Evolutionary conservation across 2,888 invertebrate species (phyloP).

Genomic region (Cataglyphis livida): DNA sequence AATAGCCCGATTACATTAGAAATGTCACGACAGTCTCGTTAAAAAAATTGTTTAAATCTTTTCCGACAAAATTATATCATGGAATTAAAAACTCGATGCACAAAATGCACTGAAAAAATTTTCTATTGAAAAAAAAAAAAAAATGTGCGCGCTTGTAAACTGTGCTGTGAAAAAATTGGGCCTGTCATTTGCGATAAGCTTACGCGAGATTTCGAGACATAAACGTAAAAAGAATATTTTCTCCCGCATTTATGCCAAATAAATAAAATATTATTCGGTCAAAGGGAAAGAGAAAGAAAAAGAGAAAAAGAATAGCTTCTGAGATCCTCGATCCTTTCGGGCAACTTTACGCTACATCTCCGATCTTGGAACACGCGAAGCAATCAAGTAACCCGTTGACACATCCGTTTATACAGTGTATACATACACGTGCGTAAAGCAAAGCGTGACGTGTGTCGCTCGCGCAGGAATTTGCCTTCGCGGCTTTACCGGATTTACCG

Average conservation of each 20-base stretch:
- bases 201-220: not conserved
- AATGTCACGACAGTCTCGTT: not conserved
- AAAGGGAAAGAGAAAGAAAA: not conserved
- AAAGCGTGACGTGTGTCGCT: slow-evolving; percentile 70
- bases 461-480: slow-evolving; percentile 74
- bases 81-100: not conserved
- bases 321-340: not conserved
- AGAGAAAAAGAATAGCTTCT: not conserved
- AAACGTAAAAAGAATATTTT: not conserved
- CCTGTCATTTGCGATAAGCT: not conserved
- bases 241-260: not conserved
- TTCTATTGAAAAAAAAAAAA: too few relatives aligned
- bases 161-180: not conserved
- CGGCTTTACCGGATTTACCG: slow-evolving; percentile 81
- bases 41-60: not conserved
- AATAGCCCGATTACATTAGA: not conserved
- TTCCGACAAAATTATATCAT: not conserved
- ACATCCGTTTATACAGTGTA: slow-evolving; percentile 24
- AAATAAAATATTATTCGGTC: not conserved
- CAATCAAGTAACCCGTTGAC: slow-evolving; percentile 40
- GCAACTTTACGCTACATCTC: slow-evolving; percentile 1
- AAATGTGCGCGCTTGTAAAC: not conserved
- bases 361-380: slow-evolving; percentile 20
- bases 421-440: slow-evolving; percentile 20
- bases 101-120: not conserved